A percentile compares a stretch with the other conserved stretches of the same genome.
Evolutionary conservation across 2,888 invertebrate species (phyloP).

Genomic region (Barypeithes pellucidus): DNA sequence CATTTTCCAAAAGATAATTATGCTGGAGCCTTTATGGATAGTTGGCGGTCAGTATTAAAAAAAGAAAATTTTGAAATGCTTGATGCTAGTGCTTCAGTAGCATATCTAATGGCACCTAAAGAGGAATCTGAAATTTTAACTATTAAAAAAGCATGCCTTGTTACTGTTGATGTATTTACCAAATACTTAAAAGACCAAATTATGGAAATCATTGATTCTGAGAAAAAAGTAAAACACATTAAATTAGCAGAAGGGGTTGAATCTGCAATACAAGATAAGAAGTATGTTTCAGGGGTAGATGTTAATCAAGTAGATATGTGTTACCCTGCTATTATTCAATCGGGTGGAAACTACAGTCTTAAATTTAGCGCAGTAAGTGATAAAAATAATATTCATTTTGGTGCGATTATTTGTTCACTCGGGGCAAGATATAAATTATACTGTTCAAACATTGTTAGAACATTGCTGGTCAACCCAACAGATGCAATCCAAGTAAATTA

Average conservation of each 20-base stretch:
- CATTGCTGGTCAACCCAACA: conserved; percentile 95
- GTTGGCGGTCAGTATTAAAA: conserved; percentile 88
- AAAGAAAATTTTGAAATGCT: conserved; percentile 84
- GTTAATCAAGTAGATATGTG: conserved; percentile 95
- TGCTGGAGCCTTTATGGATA: conserved; percentile 93
- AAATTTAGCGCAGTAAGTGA: conserved; percentile 98
- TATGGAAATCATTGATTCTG: conserved; percentile 98
- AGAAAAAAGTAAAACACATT: conserved; percentile 97
- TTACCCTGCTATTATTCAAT: conserved; percentile 99
- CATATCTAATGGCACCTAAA: conserved; percentile 93
- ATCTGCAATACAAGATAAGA: conserved; percentile 93
- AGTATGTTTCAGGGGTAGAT: conserved; percentile 94
- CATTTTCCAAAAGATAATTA: conserved; percentile 95
- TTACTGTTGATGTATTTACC: conserved; percentile 95
- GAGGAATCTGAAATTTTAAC: conserved; percentile 93
- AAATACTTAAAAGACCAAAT: conserved; percentile 98
- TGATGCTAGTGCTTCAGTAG: conserved; percentile 90
- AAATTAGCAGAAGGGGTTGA: conserved; percentile 97
- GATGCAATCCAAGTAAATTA: conserved; percentile 88
- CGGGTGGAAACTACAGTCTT: conserved; percentile 94
- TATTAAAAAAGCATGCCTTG: conserved; percentile 93
- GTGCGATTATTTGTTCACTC: conserved; percentile 94
- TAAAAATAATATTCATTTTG: conserved; percentile 95
- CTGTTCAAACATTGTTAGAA: conserved; percentile 97
- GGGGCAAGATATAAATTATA: conserved; percentile 98